Percentiles rank a stretch among this genome's conserved stretches.
These are phyloP conservation scores for Blastomussa wellsi DNA, from an alignment of 92 coral and sea anemone genomes.

Conservation along the genomic window DNA sequence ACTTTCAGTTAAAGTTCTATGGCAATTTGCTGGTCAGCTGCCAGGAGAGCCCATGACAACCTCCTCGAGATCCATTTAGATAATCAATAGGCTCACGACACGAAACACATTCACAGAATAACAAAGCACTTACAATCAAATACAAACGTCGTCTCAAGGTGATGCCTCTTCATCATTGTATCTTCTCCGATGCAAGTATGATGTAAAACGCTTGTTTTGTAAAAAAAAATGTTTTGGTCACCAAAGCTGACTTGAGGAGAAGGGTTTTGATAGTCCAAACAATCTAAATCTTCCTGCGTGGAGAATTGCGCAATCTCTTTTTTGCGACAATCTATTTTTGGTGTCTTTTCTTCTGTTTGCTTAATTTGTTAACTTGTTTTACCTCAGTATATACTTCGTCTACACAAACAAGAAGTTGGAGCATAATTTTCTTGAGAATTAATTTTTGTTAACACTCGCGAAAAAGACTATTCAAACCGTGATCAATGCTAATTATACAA, in stretches of 20 bases:
- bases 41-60: too few species aligned
- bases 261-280: background rate
- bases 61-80: too few species aligned
- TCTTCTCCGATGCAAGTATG: too few species aligned
- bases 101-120: too few species aligned
- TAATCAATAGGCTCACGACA: too few species aligned
- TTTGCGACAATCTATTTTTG: background rate
- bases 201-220: background rate
- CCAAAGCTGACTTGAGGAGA: background rate
- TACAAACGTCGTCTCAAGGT: too few species aligned
- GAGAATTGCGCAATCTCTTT: background rate
- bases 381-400: background rate
- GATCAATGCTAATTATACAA: background rate
- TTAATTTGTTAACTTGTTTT: background rate
- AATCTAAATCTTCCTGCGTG: background rate
- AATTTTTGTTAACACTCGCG: background rate
- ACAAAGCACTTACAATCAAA: too few species aligned
- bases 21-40: too few species aligned
- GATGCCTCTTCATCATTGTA: too few species aligned
- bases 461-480: background rate
- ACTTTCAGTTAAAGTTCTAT: too few species aligned
- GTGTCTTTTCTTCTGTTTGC: background rate
- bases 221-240: background rate
- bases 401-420: background rate
- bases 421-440: background rate